Evolutionary conservation across 2,888 invertebrate genomes (phyloP).

Genomic region (Leptura quadrifasciata): DNA sequence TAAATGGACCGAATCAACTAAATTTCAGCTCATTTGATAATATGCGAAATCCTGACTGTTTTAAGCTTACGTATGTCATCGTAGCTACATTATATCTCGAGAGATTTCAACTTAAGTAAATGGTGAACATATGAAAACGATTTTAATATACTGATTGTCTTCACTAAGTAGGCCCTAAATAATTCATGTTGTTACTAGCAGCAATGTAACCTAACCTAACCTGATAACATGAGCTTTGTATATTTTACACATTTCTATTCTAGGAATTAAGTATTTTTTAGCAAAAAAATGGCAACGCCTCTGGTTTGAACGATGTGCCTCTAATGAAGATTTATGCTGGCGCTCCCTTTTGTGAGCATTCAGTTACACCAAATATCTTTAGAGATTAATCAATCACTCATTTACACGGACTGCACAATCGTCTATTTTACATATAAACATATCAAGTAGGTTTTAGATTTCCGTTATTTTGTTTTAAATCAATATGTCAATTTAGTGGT

Average conservation of each 20-base stretch:
- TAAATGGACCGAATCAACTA: too few relatives aligned
- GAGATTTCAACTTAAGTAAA: too few relatives aligned
- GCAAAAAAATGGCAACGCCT: constrained; percentile 14
- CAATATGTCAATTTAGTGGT: constrained; percentile 29
- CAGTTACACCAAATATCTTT: constrained; percentile 49
- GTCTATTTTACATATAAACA: constrained; percentile 42
- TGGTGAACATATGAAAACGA: too few relatives aligned
- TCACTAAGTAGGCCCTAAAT: not conserved
- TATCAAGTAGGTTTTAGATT: constrained; percentile 38
- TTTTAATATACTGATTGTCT: too few relatives aligned
- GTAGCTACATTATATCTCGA: too few relatives aligned
- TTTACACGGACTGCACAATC: constrained; percentile 38
- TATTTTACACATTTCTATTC: too few relatives aligned
- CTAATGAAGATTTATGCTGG: constrained; percentile 48
- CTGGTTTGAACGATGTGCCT: constrained; percentile 29
- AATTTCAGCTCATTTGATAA: too few relatives aligned
- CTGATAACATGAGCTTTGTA: not conserved
- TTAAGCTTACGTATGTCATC: too few relatives aligned
- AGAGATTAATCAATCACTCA: constrained; percentile 49
- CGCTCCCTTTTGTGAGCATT: constrained; percentile 43
- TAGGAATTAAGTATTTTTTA: not conserved
- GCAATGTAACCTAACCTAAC: not conserved
- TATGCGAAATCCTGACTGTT: too few relatives aligned
- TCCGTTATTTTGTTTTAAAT: constrained; percentile 30
- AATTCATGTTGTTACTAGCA: not conserved